These are phyloP conservation scores for Quadroppia sp. DNA, from an alignment of 2,888 invertebrate species.

Conservation along the genomic window DNA sequence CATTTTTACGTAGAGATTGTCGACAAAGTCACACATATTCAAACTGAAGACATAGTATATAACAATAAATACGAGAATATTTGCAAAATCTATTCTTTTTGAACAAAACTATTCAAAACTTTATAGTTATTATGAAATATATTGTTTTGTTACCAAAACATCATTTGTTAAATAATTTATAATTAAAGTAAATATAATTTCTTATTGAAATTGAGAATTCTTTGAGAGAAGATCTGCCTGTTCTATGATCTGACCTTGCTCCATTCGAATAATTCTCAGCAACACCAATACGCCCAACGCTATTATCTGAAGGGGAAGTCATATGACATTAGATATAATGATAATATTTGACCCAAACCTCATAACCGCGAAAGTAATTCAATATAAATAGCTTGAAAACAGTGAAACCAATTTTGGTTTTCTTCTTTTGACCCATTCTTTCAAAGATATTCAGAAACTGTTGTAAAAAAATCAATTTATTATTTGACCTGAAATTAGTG, in stretches of 20 bases:
- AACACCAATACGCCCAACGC: not conserved
- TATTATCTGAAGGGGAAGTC: not conserved
- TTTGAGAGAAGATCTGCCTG: too few species aligned
- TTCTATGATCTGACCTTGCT: not conserved
- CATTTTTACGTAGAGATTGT: constrained; percentile 64
- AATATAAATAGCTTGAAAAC: not conserved
- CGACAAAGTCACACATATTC: constrained; percentile 72
- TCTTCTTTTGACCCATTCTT: not conserved
- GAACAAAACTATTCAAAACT: too few species aligned
- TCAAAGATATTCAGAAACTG: not conserved
- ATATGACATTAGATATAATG: not conserved
- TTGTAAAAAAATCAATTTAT: not conserved
- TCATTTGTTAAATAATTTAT: too few species aligned
- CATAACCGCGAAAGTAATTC: not conserved
- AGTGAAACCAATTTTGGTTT: not conserved
- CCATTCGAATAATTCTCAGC: not conserved
- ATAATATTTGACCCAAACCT: not conserved
- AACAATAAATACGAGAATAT: too few species aligned
- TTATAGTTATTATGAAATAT: too few species aligned
- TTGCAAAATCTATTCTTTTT: too few species aligned
- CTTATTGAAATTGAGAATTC: too few species aligned
- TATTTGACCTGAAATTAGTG: not conserved
- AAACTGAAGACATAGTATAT: constrained; percentile 74
- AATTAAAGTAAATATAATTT: too few species aligned
- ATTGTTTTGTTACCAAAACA: too few species aligned